Evolutionary conservation across 2,888 invertebrate genomes (phyloP).

Genomic region (Brachycybe producta): DNA sequence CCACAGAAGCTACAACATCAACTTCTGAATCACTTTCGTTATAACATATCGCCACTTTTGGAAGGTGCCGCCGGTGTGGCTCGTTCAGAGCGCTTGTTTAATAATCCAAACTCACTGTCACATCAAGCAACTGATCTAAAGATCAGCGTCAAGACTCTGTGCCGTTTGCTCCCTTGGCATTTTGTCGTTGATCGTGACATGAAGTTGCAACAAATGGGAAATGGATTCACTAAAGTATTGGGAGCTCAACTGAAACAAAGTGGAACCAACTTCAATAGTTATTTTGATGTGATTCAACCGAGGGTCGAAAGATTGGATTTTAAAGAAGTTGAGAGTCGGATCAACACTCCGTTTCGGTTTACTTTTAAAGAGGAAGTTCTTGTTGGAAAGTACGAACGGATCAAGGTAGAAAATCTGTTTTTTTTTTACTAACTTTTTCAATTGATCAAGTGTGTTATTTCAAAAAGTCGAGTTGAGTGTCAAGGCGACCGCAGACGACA

Average conservation of each 20-base stretch:
- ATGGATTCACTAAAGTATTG: constrained; percentile 19
- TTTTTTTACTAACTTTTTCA: background rate
- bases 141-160: constrained; percentile 22
- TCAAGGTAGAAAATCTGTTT: constrained; percentile 5
- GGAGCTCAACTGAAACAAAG: constrained; percentile 10
- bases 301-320: constrained; percentile 9
- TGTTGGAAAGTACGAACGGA: background rate
- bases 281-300: constrained; percentile 11
- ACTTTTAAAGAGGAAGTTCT: constrained; percentile 14
- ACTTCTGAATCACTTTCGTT: background rate
- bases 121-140: constrained; percentile 21
- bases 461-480: too few species aligned
- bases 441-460: too few species aligned
- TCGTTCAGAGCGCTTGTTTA: constrained; percentile 63
- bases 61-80: constrained; percentile 54
- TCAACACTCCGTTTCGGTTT: constrained; percentile 11
- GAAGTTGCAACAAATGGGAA: constrained; percentile 24
- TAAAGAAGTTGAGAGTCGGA: background rate
- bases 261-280: constrained; percentile 2
- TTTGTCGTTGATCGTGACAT: constrained; percentile 24
- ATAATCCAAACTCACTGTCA: constrained; percentile 19
- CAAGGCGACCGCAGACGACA: too few species aligned
- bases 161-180: constrained; percentile 25
- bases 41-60: background rate
- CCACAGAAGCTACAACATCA: background rate